Evolutionary conservation across 2,797 vertebrate species (phyloP), one percentile per base, ranked within the genome.

Genomic region (Pseudochromis fuscus): DNA sequence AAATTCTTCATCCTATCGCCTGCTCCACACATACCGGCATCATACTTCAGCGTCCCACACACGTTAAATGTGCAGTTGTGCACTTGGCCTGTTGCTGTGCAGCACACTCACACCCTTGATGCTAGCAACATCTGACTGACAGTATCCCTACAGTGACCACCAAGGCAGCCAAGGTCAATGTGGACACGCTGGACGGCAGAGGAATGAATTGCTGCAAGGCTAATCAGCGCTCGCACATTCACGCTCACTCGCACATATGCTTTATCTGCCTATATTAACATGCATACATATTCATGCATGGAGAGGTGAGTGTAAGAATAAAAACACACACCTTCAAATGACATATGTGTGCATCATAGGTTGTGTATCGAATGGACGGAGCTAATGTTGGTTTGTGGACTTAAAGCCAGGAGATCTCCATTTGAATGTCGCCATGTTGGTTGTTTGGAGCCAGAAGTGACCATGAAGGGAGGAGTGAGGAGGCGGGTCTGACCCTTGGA

Each of bases 161-260:
- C 72, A 71, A 51, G 61, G 74, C 77, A 67, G 60, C 77, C 53
- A 56, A 82, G 71, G 67, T 68, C 55, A 60, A 65, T 48, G 30
- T 65, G 53, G 56, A 53, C 33, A n/a, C 33, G 44, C 24, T 58
- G 15, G 40, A 23, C 63, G 49, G 28, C 21, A 21, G 45, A 33
- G 38, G 50, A 57, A 78, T 86, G 71, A 79, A 90, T 90, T 85
- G 86, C 72, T 57, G 50, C 60, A 5, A 61, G 42, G n/a, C 44
- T 69, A 49, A 58, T 72, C 42, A 75, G 31, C 82, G 53, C 46
- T 30, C 46, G 51, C 60, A 50, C 33, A 53, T 19, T 46, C 62
- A 65, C 13, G 19, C 44, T 16, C 25, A n/a, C 5, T n/a, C n/a
- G 37, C 21, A 11, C 7, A 21, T 28, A 25, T 25, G 15, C 7